phyloP scores from a whole-genome alignment of 2,797 vertebrate genomes.

The Podarcis siculus region DNA sequence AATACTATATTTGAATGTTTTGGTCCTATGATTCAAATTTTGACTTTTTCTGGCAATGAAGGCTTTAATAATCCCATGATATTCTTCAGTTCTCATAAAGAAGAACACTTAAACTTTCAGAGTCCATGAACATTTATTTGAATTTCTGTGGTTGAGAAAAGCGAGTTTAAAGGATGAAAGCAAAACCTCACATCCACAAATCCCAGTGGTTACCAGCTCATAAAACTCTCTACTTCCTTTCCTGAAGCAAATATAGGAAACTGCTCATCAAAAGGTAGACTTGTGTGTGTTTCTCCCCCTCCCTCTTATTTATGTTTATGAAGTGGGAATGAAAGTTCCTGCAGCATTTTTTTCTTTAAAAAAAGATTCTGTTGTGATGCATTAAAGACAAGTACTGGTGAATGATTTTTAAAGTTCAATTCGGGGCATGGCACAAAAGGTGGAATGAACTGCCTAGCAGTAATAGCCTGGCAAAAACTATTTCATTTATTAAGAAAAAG shows the following conservation, averaged over 20 bases:
- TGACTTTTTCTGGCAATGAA: not conserved
- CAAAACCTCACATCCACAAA: not conserved
- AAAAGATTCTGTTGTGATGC: conserved; percentile 19
- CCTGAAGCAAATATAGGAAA: conserved; percentile 44
- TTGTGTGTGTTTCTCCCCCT: not conserved
- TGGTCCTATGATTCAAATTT: not conserved
- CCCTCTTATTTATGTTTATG: conserved; percentile 14
- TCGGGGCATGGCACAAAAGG: conserved; percentile 31
- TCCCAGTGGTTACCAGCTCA: conserved; percentile 27
- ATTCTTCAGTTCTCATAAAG: not conserved
- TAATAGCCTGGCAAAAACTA: conserved; percentile 34
- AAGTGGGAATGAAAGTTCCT: conserved; percentile 23
- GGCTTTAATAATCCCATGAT: not conserved
- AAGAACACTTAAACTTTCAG: conserved; percentile 16
- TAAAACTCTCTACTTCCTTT: conserved; percentile 22
- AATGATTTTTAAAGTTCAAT: not conserved
- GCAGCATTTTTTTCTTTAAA: not conserved
- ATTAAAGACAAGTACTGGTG: conserved; percentile 19
- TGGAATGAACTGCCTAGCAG: conserved; percentile 29
- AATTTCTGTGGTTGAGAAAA: conserved; percentile 43
- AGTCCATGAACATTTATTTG: conserved; percentile 23
- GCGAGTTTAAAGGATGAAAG: conserved; percentile 11
- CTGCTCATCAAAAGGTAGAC: conserved; percentile 40
- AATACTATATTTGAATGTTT: not conserved
- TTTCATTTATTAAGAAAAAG: conserved; percentile 10